These are phyloP conservation scores for Sander vitreus DNA, from an alignment of 2,113 vertebrate species.

Conservation along the genomic window DNA sequence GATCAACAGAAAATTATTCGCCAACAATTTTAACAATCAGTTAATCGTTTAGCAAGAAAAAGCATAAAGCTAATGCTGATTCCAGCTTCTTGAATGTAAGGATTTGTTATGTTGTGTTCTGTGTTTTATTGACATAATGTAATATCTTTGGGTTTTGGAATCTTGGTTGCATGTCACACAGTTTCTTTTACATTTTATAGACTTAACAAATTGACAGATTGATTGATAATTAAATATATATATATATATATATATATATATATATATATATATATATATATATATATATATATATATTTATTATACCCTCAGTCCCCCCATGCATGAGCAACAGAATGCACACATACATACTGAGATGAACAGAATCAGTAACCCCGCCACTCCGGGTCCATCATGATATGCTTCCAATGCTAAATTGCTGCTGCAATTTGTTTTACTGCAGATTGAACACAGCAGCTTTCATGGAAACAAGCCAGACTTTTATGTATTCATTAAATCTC, in stretches of 20 bases:
- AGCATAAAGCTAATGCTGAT: neutral
- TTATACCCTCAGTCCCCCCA: neutral
- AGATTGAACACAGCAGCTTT: conserved; percentile 47
- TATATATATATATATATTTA: too few relatives aligned
- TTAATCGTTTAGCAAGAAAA: neutral
- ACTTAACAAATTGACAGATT: neutral
- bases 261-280: too few relatives aligned
- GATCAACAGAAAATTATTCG: neutral
- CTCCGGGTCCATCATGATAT: neutral
- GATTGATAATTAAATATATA: neutral
- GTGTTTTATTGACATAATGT: neutral
- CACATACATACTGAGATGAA: neutral
- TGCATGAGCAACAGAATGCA: neutral
- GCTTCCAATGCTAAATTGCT: conserved; percentile 13
- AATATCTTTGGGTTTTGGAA: neutral
- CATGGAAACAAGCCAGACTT: conserved; percentile 54
- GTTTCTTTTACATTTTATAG: too few relatives aligned
- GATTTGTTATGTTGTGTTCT: neutral
- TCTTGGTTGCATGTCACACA: neutral
- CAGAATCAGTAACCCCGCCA: neutral
- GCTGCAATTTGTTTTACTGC: conserved; percentile 4
- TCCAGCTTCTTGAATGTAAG: neutral
- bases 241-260: too few relatives aligned
- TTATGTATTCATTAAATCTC: conserved; percentile 22
- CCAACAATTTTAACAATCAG: neutral